Evolutionary conservation across 1,140 invertebrate genomes (phyloP), one percentile per base, ranked within the genome.

Genomic region (Drosophila virilis): DNA sequence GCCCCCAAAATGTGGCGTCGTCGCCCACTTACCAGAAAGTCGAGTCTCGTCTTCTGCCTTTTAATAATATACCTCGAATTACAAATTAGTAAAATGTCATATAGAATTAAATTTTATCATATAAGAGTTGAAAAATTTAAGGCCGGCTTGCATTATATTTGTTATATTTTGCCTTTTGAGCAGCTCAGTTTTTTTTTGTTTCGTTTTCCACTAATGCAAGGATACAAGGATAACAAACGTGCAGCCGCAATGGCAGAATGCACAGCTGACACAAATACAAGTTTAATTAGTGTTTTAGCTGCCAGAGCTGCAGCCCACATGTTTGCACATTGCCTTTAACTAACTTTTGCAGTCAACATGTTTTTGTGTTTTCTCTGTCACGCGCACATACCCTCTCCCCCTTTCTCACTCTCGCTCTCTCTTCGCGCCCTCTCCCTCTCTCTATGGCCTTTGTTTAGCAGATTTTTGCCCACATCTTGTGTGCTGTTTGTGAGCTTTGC

Each of bases 241-340:
- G 46, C 50, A 48, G 40, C 59, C 46, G 46, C 57, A 77, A 10
- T 38, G 45, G 76, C 73, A 73, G 13, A 33, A 8, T 33, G 33
- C 55, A 67, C 70, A 82, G 73, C 79, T 79, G 82, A 82, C 78
- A 88, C 83, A 82, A 88, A 88, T 82, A 76, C 79, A 82, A 79
- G 79, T 88, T 88, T 82, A 86, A 88, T 86, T 77, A 76, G 73
- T 73, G 77, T 78, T 79, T 61, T 46, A 38, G 15, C 50, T 58
- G 22, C 22, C 59, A 57, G 32, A 70, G 59, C 57, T 69, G 66
- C 60, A 17, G 57, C 51, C 43, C 52, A 86, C 70, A 86, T 78
- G 71, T 76, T 76, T 75, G 58, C 82, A 77, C 74, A 64, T 82
- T 65, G 62, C 45, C 61, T 74, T 61, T 68, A 86, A 86, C 78